Base-by-base conservation (phyloP, 2,888 invertebrate species). In the Scaptomyza flava region DNA sequence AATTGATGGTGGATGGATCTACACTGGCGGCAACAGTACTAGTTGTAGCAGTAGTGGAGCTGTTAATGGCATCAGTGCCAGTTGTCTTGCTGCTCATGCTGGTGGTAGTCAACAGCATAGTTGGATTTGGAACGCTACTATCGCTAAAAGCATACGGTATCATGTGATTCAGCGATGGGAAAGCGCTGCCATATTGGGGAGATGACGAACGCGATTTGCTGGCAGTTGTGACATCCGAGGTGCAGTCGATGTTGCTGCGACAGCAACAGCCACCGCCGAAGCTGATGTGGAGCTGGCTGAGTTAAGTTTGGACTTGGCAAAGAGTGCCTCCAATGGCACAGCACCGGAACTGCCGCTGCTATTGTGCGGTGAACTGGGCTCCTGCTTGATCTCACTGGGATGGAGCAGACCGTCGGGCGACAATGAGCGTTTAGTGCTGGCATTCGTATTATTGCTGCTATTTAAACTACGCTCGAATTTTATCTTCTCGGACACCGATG, bases 141-240 rank as follows among this genome's bases (percentile, higher is more conserved):
- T 94, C 93, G 69, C 94, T 94, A 80, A 98, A 98, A 17, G 96
- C 97, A 89, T 97, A 97, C 0, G 98, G 97, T 0, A 97, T 97
- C 95, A 97, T 96, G 30, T 97, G 93, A 87, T 95, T 96, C 27
- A 96, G 92, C 31, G 93, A 93, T 9, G 92, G 89, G 65, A 90
- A 93, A 23, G 68, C 78, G 36, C 73, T 77, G 27, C 78, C 72
- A 30, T 78, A 72, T 46, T 89, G 90, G 2, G 91, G 91, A 7
- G 91, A 89, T 9, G 80, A 45, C 5, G 89, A 87, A 0, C 74
- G 75, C 4, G 91, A 89, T 52, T 88, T 87, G 52, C 60, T 71
- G 30, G 81, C 72, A 2, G 63, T 30, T 6, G 47, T 6, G 43
- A 80, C 69, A 6, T 78, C 81, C 23, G 77, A 2, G 89, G 80